Conservation (phyloP, 2,888 invertebrate species). For the Poecilobothrus nobilitatus region DNA sequence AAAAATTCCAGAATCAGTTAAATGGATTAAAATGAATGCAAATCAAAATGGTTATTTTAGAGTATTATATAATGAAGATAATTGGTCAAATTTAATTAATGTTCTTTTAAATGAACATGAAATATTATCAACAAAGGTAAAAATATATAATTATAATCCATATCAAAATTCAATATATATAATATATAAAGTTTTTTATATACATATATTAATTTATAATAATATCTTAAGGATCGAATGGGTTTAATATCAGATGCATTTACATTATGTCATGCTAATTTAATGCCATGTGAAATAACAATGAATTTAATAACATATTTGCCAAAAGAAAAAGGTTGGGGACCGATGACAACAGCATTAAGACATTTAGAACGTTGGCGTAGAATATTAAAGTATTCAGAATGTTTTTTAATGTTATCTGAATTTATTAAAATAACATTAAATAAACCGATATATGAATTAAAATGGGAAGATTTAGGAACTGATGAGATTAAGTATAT, state of each 20-base stretch:
- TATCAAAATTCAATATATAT: background rate
- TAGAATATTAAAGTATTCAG: conserved; percentile 44
- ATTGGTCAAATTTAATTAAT: conserved; percentile 40
- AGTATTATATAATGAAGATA: conserved; percentile 41
- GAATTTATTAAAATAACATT: conserved; percentile 43
- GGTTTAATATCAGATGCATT: conserved; percentile 44
- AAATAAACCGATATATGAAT: conserved; percentile 36
- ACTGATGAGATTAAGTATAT: conserved; percentile 37
- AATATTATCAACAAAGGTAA: conserved; percentile 37
- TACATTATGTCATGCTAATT: conserved; percentile 43
- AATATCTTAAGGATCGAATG: conserved; percentile 36
- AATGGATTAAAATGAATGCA: conserved; percentile 44
- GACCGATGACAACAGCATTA: conserved; percentile 40
- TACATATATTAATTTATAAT: too few species aligned
- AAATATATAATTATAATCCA: background rate
- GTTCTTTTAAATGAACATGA: conserved; percentile 37
- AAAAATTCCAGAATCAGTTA: conserved; percentile 38
- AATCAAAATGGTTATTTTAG: conserved; percentile 43
- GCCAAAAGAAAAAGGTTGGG: conserved; percentile 41
- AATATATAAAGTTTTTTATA: background rate
- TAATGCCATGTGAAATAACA: conserved; percentile 42
- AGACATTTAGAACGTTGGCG: conserved; percentile 43
- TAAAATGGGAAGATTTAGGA: conserved; percentile 41
- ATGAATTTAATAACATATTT: conserved; percentile 43
- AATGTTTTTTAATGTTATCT: conserved; percentile 43